Evolutionary conservation across 2,888 invertebrate genomes (phyloP).

Genomic region (Odontomyia ornata): DNA sequence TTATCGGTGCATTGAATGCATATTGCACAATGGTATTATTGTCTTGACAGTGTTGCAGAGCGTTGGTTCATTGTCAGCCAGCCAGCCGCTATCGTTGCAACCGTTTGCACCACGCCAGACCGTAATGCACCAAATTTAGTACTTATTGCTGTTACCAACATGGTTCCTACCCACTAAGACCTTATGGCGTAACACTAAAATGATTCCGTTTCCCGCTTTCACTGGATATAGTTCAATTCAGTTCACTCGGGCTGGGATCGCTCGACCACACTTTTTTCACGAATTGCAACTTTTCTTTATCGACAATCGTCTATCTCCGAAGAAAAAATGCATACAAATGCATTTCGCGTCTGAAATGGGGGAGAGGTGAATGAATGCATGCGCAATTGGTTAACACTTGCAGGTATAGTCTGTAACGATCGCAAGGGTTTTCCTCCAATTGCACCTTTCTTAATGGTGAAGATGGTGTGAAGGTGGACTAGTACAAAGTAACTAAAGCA

Average conservation of each 20-base stretch:
- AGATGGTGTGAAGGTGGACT: background rate
- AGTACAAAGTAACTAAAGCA: background rate
- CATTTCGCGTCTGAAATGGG: background rate
- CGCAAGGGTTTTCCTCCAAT: background rate
- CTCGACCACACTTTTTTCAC: constrained; percentile 16
- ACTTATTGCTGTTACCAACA: constrained; percentile 11
- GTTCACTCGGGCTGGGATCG: constrained; percentile 1
- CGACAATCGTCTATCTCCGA: background rate
- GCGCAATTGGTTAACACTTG: background rate
- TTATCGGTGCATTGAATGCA: constrained; percentile 22
- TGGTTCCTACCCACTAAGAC: constrained; percentile 25
- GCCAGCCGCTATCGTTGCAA: background rate
- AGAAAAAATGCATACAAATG: background rate
- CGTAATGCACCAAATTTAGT: constrained; percentile 38
- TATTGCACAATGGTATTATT: constrained; percentile 39
- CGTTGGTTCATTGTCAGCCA: constrained; percentile 30
- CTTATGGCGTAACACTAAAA: constrained; percentile 37
- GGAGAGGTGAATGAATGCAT: background rate
- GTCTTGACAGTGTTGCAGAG: constrained; percentile 32
- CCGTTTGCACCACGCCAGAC: constrained; percentile 6
- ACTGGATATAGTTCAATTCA: constrained; percentile 34
- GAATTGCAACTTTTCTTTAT: constrained; percentile 15
- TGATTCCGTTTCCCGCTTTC: constrained; percentile 49
- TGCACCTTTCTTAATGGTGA: background rate
- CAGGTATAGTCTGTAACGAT: background rate